Evolutionary conservation across 2,888 invertebrate species (phyloP).

Genomic region (Tipula lateralis): DNA sequence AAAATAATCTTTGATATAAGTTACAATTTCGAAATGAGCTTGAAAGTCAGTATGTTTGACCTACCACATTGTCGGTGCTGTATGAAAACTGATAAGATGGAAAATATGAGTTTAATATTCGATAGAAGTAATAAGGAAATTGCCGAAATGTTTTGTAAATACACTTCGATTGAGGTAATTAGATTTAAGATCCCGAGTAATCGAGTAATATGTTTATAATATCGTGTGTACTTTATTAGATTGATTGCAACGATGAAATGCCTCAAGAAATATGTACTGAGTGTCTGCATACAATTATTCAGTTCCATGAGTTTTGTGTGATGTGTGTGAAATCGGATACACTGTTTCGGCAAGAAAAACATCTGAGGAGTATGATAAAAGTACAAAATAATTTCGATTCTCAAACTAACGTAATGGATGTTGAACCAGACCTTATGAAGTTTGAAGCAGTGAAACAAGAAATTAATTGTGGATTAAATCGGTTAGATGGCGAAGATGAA

Average conservation of each 20-base stretch:
- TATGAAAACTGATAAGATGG: neutral
- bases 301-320: conserved; percentile 31
- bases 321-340: conserved; percentile 31
- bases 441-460: neutral
- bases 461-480: neutral
- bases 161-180: conserved; percentile 1
- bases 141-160: neutral
- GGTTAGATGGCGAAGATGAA: neutral
- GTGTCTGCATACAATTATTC: conserved; percentile 29
- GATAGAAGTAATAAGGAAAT: neutral
- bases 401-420: neutral
- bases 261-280: conserved; percentile 30
- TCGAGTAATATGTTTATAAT: neutral
- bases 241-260: neutral
- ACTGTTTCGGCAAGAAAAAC: neutral
- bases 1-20: too few relatives aligned
- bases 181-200: neutral
- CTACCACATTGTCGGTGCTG: neutral
- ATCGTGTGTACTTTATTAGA: neutral
- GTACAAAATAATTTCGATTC: neutral
- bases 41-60: neutral
- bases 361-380: neutral
- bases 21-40: neutral
- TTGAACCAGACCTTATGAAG: neutral
- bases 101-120: neutral